Evolutionary conservation across 2,888 invertebrate species (phyloP), one percentile per base, ranked within the genome.

Genomic region (Drosophila rubida): DNA sequence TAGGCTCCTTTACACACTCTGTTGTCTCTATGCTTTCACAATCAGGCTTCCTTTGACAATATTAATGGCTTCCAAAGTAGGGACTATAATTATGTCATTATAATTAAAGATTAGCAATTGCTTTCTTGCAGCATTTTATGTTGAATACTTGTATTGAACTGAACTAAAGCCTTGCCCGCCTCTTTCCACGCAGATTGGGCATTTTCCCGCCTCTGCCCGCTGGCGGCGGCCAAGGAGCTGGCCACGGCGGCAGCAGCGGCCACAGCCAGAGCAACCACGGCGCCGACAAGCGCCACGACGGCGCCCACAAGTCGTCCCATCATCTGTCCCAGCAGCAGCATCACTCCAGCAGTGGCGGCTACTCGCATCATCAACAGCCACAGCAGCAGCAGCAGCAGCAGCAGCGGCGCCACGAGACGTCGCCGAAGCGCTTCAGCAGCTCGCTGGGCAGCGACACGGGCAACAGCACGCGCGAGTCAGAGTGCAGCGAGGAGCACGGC

Each of bases 401-500:
- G 39, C 85, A 86, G 25, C 80, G 88, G 8, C 88, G 90, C 42
- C 89, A 89, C 46, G 92, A 91, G 60, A 81, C 90, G 25, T 90
- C 91, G 2, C 90, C 92, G 7, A 93, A 91, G 91, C 92, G 88
- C 79, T 94, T 95, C 75, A 96, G 96, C 83, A 95, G 96, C 9
- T 95, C 95, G 0, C 92, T 96, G 51, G 96, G 96, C 7, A 96
- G 96, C 78, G 96, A 95, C 87, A 95, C 95, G 0, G 95, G 95
- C 39, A 93, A 93, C 84, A 92, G 95, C 82, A 94, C 95, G 79
- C 93, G 95, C 44, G 95, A 96, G 89, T 95, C 95, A 6, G 95
- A 96, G 84, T 94, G 94, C 89, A 94, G 95, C 78, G 94, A 96
- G 90, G 95, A 95, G 87, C 92, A 95, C 19, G 78, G 35, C 6